Percentiles rank a stretch among this genome's conserved stretches.
These are phyloP conservation scores for Tyrophagus putrescentiae DNA, from an alignment of 1,140 invertebrate genomes.

Conservation along the genomic window DNA sequence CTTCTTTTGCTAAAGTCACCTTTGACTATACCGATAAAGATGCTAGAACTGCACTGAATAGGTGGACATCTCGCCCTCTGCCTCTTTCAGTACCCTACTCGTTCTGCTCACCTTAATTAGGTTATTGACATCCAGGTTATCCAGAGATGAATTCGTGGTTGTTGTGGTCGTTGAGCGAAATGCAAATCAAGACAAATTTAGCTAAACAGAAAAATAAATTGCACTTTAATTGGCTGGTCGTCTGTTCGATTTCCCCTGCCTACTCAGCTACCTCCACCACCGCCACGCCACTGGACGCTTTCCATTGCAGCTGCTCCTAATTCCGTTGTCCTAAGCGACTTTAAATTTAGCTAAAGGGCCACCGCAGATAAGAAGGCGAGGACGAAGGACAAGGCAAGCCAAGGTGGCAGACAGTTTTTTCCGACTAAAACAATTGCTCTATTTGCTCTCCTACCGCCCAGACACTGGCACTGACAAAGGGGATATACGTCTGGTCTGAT, in stretches of 20 bases:
- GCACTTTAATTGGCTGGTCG: conserved; percentile 1
- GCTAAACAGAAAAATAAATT: not conserved
- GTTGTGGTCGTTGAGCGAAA: not conserved
- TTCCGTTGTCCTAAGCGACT: not conserved
- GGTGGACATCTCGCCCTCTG: too few relatives aligned
- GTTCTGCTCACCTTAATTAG: too few relatives aligned
- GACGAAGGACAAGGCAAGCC: not conserved
- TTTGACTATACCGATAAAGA: too few relatives aligned
- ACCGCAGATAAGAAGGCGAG: too few relatives aligned
- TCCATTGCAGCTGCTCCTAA: conserved; percentile 8
- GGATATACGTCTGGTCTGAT: not conserved
- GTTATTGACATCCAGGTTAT: not conserved
- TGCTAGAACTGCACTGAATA: not conserved
- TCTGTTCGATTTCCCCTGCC: conserved; percentile 6
- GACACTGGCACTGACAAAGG: not conserved
- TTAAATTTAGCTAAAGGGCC: not conserved
- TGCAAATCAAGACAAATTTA: conserved; percentile 6
- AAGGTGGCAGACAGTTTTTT: conserved; percentile 11
- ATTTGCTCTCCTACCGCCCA: not conserved
- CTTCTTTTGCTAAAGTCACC: too few relatives aligned
- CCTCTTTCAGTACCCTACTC: too few relatives aligned
- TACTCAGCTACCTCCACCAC: too few relatives aligned
- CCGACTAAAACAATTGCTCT: conserved; percentile 8
- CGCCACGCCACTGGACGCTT: not conserved
- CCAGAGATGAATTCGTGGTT: too few relatives aligned